These are phyloP conservation scores for Trichechus manatus DNA, from an alignment of 2,113 vertebrate species.

Conservation along the genomic window DNA sequence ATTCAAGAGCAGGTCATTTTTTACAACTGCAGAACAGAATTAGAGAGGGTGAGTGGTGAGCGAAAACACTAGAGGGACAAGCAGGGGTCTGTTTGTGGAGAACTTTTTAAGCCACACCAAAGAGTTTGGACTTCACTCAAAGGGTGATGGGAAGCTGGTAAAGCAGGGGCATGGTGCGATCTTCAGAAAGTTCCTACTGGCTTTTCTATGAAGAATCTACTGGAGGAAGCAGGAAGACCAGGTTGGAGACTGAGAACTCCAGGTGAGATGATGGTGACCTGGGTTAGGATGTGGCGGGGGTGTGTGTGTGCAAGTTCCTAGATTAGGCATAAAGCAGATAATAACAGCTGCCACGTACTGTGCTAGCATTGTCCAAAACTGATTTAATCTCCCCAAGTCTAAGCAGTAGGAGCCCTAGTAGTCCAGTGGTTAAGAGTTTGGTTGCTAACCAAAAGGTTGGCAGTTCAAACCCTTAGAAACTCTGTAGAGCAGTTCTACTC, in stretches of 20 bases:
- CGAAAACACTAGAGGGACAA: neutral
- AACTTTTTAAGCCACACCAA: neutral
- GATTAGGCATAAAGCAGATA: neutral
- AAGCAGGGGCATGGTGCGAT: rapidly evolving
- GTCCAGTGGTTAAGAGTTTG: no score
- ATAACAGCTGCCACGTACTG: neutral
- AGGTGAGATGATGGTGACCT: neutral
- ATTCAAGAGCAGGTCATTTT: neutral
- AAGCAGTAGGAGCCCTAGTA: no score
- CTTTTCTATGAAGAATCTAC: neutral
- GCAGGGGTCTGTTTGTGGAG: rapidly evolving
- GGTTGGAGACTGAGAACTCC: neutral
- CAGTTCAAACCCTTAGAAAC: no score
- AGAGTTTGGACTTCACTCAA: neutral
- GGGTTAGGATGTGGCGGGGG: neutral
- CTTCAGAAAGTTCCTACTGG: neutral
- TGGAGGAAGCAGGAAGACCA: neutral
- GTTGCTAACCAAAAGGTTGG: no score
- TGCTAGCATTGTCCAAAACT: neutral
- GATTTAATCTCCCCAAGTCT: neutral
- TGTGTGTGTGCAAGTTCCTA: neutral
- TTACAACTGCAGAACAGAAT: neutral
- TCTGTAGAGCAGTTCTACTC: no score
- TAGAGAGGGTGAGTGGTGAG: neutral
- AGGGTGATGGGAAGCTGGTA: neutral